A percentile compares a stretch with the other conserved stretches of the same genome.
Conservation (phyloP, 2,113 vertebrate species). For the Notothenia coriiceps region DNA sequence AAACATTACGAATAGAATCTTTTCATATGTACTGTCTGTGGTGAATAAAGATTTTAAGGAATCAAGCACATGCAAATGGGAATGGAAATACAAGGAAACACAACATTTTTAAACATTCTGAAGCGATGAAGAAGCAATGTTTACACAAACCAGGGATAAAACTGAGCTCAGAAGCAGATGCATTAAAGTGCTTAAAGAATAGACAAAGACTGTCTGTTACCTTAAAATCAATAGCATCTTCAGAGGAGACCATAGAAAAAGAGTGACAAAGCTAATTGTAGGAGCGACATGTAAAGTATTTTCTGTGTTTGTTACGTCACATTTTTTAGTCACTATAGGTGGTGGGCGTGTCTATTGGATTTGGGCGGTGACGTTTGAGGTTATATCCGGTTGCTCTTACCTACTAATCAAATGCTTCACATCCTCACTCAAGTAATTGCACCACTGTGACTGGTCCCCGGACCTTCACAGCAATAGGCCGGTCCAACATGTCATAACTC, state of each 20-base stretch:
- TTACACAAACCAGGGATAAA: constrained; percentile 1
- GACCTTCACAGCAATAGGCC: constrained; percentile 12
- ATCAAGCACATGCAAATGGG: constrained; percentile 24
- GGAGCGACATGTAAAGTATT: no score
- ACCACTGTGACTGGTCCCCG: constrained; percentile 4
- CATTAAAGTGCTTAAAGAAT: not conserved
- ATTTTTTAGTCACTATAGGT: no score
- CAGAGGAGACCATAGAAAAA: not conserved
- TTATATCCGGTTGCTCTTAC: no score
- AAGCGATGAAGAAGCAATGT: not conserved
- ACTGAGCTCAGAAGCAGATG: not conserved
- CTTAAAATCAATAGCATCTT: not conserved
- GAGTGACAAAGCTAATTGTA: not conserved
- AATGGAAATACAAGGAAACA: not conserved
- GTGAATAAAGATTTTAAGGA: constrained; percentile 43
- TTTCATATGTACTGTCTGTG: constrained; percentile 4
- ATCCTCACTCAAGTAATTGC: constrained; percentile 16
- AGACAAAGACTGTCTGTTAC: not conserved
- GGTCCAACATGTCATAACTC: constrained; percentile 29
- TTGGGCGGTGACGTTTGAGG: no score
- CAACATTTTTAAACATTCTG: not conserved
- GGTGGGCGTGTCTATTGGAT: no score
- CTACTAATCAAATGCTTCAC: not conserved
- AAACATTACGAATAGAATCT: constrained; percentile 57
- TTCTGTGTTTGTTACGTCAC: no score